Evolutionary conservation across 2,888 invertebrate genomes (phyloP).

Genomic region (Timandra comae): DNA sequence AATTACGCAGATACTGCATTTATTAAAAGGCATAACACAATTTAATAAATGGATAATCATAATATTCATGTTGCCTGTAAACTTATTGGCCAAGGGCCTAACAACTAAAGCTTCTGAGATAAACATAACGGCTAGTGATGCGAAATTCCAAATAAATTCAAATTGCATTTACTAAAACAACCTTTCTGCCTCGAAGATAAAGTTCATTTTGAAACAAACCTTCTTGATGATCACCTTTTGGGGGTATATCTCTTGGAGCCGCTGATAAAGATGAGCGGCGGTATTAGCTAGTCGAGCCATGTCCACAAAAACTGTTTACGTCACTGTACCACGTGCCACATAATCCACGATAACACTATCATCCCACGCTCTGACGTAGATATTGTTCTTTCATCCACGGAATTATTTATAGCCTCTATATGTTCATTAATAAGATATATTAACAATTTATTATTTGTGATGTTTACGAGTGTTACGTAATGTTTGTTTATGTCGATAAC

Average conservation of each 20-base stretch:
- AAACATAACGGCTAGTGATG: too few relatives aligned
- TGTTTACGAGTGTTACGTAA: too few relatives aligned
- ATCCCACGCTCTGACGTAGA: constrained; percentile 15
- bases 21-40: too few relatives aligned
- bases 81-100: too few relatives aligned
- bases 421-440: constrained; percentile 4
- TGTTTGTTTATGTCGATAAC: constrained; percentile 1
- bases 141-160: too few relatives aligned
- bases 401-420: constrained; percentile 13
- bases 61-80: too few relatives aligned
- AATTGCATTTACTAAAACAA: too few relatives aligned
- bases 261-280: constrained; percentile 60
- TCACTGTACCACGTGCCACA: constrained; percentile 23
- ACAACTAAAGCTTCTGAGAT: too few relatives aligned
- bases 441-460: constrained; percentile 1
- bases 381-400: not conserved
- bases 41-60: too few relatives aligned
- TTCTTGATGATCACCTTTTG: constrained; percentile 50
- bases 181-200: too few relatives aligned
- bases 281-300: constrained; percentile 62
- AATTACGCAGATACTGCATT: too few relatives aligned
- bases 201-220: too few relatives aligned
- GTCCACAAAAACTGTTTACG: constrained; percentile 9
- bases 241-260: constrained; percentile 64
- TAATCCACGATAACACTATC: constrained; percentile 23